phyloP scores from a whole-genome alignment of 2,113 vertebrate genomes.

The Gymnobelideus leadbeateri region DNA sequence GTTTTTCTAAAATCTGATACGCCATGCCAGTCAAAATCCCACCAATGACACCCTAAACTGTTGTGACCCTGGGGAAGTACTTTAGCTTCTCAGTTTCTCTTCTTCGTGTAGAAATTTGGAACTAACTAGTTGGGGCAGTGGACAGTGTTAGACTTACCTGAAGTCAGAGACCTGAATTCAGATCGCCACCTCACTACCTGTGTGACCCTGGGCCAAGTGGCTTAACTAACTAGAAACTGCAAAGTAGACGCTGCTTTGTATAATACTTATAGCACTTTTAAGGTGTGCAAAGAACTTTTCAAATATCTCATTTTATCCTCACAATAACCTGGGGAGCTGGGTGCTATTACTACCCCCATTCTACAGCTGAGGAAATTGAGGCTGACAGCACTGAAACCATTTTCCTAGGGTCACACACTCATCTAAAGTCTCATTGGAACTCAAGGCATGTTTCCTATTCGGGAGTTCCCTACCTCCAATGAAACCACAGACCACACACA shows the following conservation, averaged over 20 bases:
- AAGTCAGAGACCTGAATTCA: neutral
- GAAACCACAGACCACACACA: too few species aligned
- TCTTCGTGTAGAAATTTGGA: neutral
- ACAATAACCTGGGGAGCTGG: neutral
- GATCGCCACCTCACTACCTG: neutral
- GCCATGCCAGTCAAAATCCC: neutral
- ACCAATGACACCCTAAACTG: neutral
- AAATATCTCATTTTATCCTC: neutral
- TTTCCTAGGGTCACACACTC: neutral
- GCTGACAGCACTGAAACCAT: neutral
- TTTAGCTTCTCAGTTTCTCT: neutral
- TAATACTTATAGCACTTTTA: neutral
- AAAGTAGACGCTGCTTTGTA: neutral
- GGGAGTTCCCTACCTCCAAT: neutral
- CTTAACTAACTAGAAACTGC: neutral
- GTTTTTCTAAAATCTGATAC: neutral
- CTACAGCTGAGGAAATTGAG: neutral
- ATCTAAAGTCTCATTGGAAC: neutral
- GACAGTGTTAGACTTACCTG: neutral
- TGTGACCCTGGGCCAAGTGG: neutral
- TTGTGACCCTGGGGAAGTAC: neutral
- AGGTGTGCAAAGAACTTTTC: neutral
- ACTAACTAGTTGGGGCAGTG: neutral
- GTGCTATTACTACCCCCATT: too few species aligned
- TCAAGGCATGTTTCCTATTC: neutral